Conservation (phyloP, 2,113 vertebrate species). For the Heliornis fulica region DNA sequence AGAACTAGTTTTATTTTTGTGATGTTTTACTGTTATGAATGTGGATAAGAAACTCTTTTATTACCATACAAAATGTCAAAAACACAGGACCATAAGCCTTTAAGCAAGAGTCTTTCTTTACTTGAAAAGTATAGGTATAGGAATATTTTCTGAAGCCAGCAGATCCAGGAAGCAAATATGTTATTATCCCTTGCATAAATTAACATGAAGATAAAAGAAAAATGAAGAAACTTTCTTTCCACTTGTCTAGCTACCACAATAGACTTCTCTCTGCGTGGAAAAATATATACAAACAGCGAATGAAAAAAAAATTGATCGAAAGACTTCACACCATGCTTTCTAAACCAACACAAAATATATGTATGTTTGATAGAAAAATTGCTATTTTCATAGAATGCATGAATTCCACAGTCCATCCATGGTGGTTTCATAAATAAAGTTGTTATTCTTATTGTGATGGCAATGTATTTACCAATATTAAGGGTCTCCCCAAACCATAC, state of each 20-base stretch:
- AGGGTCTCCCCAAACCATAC: background rate
- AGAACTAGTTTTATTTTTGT: background rate
- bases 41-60: background rate
- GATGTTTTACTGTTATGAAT: background rate
- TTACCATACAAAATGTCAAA: background rate
- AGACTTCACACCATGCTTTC: background rate
- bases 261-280: conserved; percentile 52
- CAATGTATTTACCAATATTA: background rate
- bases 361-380: background rate
- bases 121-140: background rate
- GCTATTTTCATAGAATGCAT: background rate
- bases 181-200: conserved; percentile 43
- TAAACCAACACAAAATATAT: background rate
- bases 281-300: conserved; percentile 13
- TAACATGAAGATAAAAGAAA: conserved; percentile 26
- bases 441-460: background rate
- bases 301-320: conserved; percentile 35
- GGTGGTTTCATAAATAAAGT: background rate
- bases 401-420: background rate
- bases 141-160: background rate
- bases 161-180: conserved; percentile 3
- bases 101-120: background rate
- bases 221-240: conserved; percentile 57
- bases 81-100: background rate
- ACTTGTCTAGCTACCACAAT: conserved; percentile 19